Conservation (phyloP, 2,888 invertebrate species). For the Cantharis rufa region DNA sequence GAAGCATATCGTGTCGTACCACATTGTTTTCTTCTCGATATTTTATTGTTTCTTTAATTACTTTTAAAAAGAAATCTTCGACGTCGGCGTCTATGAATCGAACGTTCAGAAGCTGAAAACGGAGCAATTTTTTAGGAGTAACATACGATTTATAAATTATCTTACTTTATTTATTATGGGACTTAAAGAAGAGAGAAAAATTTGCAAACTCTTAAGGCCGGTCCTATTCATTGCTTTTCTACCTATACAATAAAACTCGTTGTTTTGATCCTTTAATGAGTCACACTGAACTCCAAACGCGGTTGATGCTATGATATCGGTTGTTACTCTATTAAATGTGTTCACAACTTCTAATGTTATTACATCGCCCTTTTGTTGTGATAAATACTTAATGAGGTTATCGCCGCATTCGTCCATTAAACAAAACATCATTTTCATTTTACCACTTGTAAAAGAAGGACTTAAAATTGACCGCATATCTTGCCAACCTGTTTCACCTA, state of each 20-base stretch:
- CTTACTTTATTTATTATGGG: neutral
- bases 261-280: neutral
- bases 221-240: neutral
- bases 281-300: slow-evolving; percentile 4
- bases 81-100: no score
- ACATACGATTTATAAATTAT: neutral
- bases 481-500: slow-evolving; percentile 22
- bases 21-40: no score
- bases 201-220: neutral
- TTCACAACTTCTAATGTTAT: neutral
- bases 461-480: slow-evolving; percentile 41
- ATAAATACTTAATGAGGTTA: neutral
- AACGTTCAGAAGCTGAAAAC: no score
- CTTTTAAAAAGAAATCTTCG: no score
- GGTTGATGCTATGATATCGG: neutral
- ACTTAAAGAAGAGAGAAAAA: neutral
- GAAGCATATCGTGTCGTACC: no score
- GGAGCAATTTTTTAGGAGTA: neutral
- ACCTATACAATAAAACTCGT: neutral
- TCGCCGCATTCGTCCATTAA: slow-evolving; percentile 35
- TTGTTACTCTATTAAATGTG: neutral
- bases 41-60: no score
- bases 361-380: neutral
- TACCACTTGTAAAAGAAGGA: slow-evolving; percentile 49
- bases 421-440: slow-evolving; percentile 47